Conservation (phyloP, 2,797 vertebrate species). For the Ambastaia sidthimunki region DNA sequence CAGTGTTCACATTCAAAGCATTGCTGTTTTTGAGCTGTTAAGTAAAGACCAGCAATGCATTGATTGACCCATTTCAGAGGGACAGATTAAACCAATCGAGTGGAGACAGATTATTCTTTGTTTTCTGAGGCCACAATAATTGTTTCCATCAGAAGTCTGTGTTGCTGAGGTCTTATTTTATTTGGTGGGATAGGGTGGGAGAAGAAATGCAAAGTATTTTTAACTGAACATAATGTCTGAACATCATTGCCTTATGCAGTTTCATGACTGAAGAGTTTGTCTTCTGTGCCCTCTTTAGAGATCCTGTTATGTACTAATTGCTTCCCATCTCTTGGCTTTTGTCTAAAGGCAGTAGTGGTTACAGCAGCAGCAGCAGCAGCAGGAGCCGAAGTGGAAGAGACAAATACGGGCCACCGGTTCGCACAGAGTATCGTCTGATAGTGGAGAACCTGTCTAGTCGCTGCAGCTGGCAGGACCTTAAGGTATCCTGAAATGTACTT, state of each 20-base stretch:
- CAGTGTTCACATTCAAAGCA: slow-evolving; percentile 10
- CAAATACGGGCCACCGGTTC: slow-evolving; percentile 91
- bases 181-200: slow-evolving; percentile 17
- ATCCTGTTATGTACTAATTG: slow-evolving; percentile 64
- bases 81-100: slow-evolving; percentile 27
- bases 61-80: slow-evolving; percentile 17
- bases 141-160: slow-evolving; percentile 40
- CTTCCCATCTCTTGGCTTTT: slow-evolving; percentile 66
- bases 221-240: slow-evolving; percentile 18
- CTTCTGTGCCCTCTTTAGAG: slow-evolving; percentile 15
- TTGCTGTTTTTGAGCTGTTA: slow-evolving; percentile 49
- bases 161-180: slow-evolving; percentile 43
- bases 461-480: slow-evolving; percentile 94
- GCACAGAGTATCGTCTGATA: slow-evolving; percentile 89
- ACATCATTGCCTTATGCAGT: slow-evolving; percentile 17
- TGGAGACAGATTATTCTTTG: slow-evolving; percentile 19
- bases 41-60: slow-evolving; percentile 41
- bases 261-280: slow-evolving; percentile 36
- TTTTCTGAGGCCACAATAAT: slow-evolving; percentile 14
- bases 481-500: slow-evolving; percentile 71
- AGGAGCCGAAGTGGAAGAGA: slow-evolving; percentile 88
- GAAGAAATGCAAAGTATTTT: neutral
- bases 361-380: slow-evolving; percentile 92
- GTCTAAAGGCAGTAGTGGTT: slow-evolving; percentile 76
- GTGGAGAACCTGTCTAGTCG: slow-evolving; percentile 94